These are phyloP conservation scores for Zeugodacus cucurbitae DNA, from an alignment of 1,140 invertebrate genomes.

Conservation along the genomic window DNA sequence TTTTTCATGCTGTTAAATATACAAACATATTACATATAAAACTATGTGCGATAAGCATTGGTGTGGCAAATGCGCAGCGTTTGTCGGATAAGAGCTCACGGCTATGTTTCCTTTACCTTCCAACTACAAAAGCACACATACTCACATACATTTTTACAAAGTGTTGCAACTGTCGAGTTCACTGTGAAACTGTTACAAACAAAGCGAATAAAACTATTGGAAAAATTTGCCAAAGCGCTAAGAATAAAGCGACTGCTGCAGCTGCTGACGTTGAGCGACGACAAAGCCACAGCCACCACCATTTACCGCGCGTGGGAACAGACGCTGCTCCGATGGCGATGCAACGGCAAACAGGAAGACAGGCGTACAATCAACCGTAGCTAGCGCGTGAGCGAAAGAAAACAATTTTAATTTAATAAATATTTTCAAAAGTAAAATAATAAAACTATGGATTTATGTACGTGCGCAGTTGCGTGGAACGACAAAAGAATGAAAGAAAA, in stretches of 20 bases:
- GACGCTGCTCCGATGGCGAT: background rate
- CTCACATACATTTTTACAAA: background rate
- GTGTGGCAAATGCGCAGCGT: background rate
- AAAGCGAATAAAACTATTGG: background rate
- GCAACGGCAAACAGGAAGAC: background rate
- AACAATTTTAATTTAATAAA: slow-evolving; percentile 18
- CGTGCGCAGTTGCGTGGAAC: background rate
- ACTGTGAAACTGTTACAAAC: background rate
- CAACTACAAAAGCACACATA: too few species aligned
- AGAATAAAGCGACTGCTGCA: background rate
- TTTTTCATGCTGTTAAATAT: background rate
- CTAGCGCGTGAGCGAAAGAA: background rate
- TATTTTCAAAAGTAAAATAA: background rate
- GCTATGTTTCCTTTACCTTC: background rate
- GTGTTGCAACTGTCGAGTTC: background rate
- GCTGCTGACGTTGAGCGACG: background rate
- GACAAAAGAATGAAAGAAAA: background rate
- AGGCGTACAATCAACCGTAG: background rate
- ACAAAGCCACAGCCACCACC: background rate
- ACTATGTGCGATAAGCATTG: background rate
- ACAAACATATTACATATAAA: too few species aligned
- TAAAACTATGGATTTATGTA: background rate
- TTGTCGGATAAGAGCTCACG: background rate
- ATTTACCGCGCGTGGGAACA: background rate
- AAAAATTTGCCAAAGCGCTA: background rate